These are phyloP conservation scores for Leptinotarsa peninsularis DNA, from an alignment of 2,888 invertebrate genomes.

Conservation along the genomic window DNA sequence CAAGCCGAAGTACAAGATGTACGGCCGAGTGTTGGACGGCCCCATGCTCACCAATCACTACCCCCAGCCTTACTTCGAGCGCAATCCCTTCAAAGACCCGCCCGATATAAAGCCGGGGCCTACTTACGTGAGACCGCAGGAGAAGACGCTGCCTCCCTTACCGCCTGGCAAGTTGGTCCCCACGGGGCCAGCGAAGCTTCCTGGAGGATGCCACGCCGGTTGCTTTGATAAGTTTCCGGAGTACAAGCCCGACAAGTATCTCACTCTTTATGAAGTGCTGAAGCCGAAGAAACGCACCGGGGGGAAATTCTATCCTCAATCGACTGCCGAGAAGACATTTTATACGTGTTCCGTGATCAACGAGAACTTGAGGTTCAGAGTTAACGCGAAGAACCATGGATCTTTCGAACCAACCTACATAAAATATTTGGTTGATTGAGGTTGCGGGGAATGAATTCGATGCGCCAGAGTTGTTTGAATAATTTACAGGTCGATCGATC, in stretches of 20 bases:
- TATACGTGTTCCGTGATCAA: slow-evolving; percentile 52
- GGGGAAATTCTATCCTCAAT: slow-evolving; percentile 50
- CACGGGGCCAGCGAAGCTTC: slow-evolving; percentile 60
- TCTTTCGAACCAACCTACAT: slow-evolving; percentile 50
- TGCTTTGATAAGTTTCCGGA: slow-evolving; percentile 56
- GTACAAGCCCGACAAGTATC: slow-evolving; percentile 51
- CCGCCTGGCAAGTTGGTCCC: slow-evolving; percentile 57
- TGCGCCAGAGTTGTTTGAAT: not conserved
- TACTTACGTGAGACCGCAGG: slow-evolving; percentile 55
- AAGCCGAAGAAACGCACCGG: slow-evolving; percentile 44
- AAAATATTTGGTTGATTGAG: slow-evolving; percentile 47
- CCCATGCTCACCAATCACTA: slow-evolving; percentile 56
- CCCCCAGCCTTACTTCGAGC: slow-evolving; percentile 63
- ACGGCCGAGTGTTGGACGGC: slow-evolving; percentile 50
- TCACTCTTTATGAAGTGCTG: slow-evolving; percentile 41
- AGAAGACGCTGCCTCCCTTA: slow-evolving; percentile 40
- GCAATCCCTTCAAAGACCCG: slow-evolving; percentile 62
- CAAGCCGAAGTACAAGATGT: slow-evolving; percentile 52
- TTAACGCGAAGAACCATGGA: slow-evolving; percentile 50
- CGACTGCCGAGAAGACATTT: slow-evolving; percentile 50
- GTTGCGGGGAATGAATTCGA: not conserved
- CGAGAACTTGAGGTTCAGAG: slow-evolving; percentile 52
- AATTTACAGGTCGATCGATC: not conserved
- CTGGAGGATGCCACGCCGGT: slow-evolving; percentile 57
- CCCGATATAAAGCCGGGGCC: slow-evolving; percentile 54